Evolutionary conservation across 2,113 vertebrate species (phyloP).

Genomic region (Podarcis cretensis): DNA sequence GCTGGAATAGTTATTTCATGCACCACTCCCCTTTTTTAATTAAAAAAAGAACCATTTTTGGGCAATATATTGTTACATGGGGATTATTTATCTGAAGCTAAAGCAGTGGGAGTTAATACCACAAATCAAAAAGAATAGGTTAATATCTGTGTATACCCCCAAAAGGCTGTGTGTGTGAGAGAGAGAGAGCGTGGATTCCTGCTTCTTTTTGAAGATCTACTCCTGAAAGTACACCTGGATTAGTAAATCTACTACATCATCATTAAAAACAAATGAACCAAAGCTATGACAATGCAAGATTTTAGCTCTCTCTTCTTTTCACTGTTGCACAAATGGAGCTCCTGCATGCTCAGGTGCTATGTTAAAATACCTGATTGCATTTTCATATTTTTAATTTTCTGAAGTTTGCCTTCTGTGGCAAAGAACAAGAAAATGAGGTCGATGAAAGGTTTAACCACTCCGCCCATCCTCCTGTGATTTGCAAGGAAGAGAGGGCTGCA

Average conservation of each 20-base stretch:
- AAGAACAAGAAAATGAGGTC: background rate
- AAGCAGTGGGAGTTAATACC: background rate
- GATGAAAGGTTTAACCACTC: too few relatives aligned
- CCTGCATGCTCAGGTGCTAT: background rate
- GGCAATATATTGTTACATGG: background rate
- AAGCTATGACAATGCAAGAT: background rate
- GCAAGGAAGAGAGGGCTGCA: too few relatives aligned
- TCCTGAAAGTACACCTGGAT: background rate
- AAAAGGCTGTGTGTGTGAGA: too few relatives aligned
- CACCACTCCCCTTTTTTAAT: background rate
- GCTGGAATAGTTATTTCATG: slow-evolving; percentile 4
- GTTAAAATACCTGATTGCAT: too few relatives aligned
- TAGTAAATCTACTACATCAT: background rate
- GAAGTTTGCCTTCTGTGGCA: background rate
- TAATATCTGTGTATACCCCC: background rate
- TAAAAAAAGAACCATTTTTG: background rate
- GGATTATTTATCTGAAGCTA: background rate
- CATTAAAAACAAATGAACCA: background rate
- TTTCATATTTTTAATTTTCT: too few relatives aligned
- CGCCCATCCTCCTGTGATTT: too few relatives aligned
- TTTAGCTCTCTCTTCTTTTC: background rate
- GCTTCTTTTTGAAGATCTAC: background rate
- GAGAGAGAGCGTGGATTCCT: background rate
- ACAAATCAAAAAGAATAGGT: background rate
- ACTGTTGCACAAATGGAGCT: background rate